Conservation (phyloP, 2,113 vertebrate genomes). For the Labrus mixtus region DNA sequence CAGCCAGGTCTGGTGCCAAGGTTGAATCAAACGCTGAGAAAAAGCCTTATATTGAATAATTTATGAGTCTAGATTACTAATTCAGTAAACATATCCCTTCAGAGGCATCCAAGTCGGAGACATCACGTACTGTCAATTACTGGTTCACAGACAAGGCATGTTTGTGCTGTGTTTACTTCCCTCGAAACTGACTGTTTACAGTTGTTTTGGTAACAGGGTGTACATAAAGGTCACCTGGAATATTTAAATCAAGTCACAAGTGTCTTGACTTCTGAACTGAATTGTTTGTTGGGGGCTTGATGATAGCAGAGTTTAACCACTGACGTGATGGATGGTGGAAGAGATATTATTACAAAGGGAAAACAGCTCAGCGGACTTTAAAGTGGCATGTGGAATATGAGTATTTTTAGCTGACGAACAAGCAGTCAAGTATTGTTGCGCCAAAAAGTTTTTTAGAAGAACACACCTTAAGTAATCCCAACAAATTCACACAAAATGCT, state of each 20-base stretch:
- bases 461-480: neutral
- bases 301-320: constrained; percentile 48
- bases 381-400: constrained; percentile 19
- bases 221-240: constrained; percentile 61
- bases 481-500: neutral
- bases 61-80: constrained; percentile 2
- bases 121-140: constrained; percentile 62
- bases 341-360: constrained; percentile 63
- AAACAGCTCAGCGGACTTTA: constrained; percentile 63
- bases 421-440: neutral
- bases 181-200: constrained; percentile 56
- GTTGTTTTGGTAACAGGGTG: constrained; percentile 73
- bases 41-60: neutral
- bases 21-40: constrained; percentile 65
- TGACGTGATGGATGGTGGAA: constrained; percentile 53
- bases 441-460: neutral
- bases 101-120: constrained; percentile 21
- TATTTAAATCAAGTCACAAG: constrained; percentile 59
- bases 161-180: constrained; percentile 33
- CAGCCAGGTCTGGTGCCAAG: constrained; percentile 71
- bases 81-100: constrained; percentile 17
- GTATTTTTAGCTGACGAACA: constrained; percentile 48
- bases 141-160: constrained; percentile 22
- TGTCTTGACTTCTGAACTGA: constrained; percentile 31
- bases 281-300: constrained; percentile 37